These are phyloP conservation scores for Drosophila demipolita DNA, from an alignment of 2,888 invertebrate species.

Conservation along the genomic window DNA sequence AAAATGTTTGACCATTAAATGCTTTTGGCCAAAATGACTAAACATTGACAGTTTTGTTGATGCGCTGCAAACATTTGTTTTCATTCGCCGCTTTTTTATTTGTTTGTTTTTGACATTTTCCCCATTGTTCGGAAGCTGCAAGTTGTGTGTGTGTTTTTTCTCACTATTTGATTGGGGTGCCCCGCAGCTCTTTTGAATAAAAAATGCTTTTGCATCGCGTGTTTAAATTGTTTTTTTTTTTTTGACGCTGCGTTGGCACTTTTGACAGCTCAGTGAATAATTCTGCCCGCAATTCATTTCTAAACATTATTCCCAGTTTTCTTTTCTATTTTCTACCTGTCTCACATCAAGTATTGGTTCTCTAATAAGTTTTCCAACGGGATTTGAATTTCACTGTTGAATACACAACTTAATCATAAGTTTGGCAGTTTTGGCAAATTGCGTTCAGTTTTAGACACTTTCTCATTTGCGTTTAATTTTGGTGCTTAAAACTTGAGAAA, in stretches of 20 bases:
- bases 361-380: conserved; percentile 37
- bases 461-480: conserved; percentile 26
- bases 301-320: neutral
- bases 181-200: conserved; percentile 31
- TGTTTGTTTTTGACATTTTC: conserved; percentile 7
- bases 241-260: conserved; percentile 53
- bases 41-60: conserved; percentile 57
- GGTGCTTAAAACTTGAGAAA: neutral
- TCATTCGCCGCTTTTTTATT: conserved; percentile 1
- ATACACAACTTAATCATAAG: conserved; percentile 40
- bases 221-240: conserved; percentile 31
- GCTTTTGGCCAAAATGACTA: conserved; percentile 62
- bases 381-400: conserved; percentile 43
- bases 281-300: conserved; percentile 19
- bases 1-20: conserved; percentile 71
- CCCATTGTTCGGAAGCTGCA: conserved; percentile 18
- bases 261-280: conserved; percentile 51
- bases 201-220: conserved; percentile 22
- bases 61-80: conserved; percentile 41
- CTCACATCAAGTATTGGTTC: conserved; percentile 22
- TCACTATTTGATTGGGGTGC: conserved; percentile 7
- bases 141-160: neutral
- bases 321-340: neutral
- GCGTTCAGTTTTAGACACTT: conserved; percentile 16
- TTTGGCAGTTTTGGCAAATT: conserved; percentile 37